Percentiles rank a stretch among this genome's conserved stretches.
Conservation (phyloP, 2,113 vertebrate species). For the Cephalophus harveyi region DNA sequence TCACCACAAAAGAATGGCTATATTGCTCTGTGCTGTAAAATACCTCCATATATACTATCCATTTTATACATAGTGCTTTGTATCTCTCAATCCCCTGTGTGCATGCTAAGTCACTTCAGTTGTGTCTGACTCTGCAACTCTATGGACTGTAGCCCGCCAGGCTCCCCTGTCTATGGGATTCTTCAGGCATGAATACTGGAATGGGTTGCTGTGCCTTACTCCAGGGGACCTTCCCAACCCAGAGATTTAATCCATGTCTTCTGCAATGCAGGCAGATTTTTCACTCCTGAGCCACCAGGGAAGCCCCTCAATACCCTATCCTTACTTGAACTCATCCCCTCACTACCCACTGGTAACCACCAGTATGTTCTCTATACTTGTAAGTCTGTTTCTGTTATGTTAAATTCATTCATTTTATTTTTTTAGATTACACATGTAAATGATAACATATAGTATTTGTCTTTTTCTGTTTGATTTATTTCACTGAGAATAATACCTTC, state of each 20-base stretch:
- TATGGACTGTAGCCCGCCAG: background rate
- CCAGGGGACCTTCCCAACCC: background rate
- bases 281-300: background rate
- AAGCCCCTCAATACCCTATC: background rate
- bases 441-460: too few relatives aligned
- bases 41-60: background rate
- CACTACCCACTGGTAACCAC: background rate
- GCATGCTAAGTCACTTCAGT: background rate
- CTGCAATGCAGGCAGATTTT: background rate
- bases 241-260: background rate
- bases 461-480: background rate
- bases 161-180: background rate
- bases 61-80: background rate
- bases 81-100: background rate
- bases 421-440: background rate
- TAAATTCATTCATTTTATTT: background rate
- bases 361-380: background rate
- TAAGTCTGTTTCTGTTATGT: background rate
- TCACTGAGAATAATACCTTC: background rate
- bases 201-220: background rate
- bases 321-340: background rate
- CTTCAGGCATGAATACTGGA: background rate
- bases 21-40: background rate
- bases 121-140: background rate
- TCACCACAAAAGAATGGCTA: background rate